Conservation (phyloP, 2,113 vertebrate genomes). For the Leiothrix lutea region DNA sequence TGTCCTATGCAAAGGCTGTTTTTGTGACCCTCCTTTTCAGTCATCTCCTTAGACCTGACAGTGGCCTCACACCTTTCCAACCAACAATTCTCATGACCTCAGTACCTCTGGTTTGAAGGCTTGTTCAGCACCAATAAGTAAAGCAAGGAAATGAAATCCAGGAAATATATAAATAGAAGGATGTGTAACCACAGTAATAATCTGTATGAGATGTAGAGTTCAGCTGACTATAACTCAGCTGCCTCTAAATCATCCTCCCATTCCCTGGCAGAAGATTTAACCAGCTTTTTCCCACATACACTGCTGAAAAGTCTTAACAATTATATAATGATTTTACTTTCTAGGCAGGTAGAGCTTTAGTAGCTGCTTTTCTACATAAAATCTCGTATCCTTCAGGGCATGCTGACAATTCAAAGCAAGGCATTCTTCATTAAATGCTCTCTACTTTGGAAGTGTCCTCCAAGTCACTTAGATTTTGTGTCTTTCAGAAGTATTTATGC, state of each 20-base stretch:
- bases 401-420: not conserved
- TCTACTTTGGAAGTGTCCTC: not conserved
- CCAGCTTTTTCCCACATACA: not conserved
- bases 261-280: not conserved
- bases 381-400: not conserved
- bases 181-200: not conserved
- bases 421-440: not conserved
- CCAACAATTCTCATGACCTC: not conserved
- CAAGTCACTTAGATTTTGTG: not conserved
- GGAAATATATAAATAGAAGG: not conserved
- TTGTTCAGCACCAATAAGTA: not conserved
- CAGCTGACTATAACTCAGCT: not conserved
- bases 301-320: not conserved
- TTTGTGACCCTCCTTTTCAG: not conserved
- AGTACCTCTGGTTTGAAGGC: not conserved
- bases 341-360: not conserved
- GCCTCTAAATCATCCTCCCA: not conserved
- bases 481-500: not conserved
- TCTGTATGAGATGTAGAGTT: not conserved
- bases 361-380: not conserved
- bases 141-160: not conserved
- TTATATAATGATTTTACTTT: not conserved
- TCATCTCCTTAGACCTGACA: not conserved
- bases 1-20: not conserved
- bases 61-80: not conserved